These are phyloP conservation scores for Scyliorhinus canicula DNA, from an alignment of 2,797 vertebrate genomes.

Conservation along the genomic window DNA sequence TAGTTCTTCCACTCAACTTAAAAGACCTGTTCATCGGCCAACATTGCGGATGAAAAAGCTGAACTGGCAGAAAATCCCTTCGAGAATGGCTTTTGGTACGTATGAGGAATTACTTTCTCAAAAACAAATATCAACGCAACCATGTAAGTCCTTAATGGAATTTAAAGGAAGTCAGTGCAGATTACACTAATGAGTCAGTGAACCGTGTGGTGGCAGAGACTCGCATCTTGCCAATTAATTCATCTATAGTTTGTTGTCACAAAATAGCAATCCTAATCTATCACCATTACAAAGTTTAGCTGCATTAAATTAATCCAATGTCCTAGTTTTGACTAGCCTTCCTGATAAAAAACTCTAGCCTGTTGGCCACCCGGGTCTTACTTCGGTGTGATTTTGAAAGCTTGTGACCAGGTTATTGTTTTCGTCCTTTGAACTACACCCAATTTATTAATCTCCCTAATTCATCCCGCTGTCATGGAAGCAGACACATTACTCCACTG, in stretches of 20 bases:
- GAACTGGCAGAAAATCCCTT: slow-evolving; percentile 92
- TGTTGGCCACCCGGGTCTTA: not conserved
- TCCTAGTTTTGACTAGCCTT: not conserved
- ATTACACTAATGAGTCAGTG: not conserved
- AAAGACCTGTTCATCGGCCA: slow-evolving; percentile 61
- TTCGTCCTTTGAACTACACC: not conserved
- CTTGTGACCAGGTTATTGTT: not conserved
- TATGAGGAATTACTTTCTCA: not conserved
- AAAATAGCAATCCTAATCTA: not conserved
- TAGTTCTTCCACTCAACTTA: slow-evolving; percentile 43
- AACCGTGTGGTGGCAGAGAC: not conserved
- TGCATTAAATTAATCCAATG: too few species aligned
- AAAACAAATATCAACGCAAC: not conserved
- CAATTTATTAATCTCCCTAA: not conserved
- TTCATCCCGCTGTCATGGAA: not conserved
- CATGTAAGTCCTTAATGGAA: not conserved
- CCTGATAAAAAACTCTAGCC: not conserved
- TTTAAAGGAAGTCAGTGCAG: not conserved
- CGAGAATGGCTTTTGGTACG: slow-evolving; percentile 71
- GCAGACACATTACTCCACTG: not conserved
- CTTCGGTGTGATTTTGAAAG: not conserved
- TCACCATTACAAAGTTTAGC: not conserved
- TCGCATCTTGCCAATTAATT: not conserved
- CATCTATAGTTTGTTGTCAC: not conserved
- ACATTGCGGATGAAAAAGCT: slow-evolving; percentile 92